Conservation (phyloP, 1,140 invertebrate species). For the Notospermus geniculatus region DNA sequence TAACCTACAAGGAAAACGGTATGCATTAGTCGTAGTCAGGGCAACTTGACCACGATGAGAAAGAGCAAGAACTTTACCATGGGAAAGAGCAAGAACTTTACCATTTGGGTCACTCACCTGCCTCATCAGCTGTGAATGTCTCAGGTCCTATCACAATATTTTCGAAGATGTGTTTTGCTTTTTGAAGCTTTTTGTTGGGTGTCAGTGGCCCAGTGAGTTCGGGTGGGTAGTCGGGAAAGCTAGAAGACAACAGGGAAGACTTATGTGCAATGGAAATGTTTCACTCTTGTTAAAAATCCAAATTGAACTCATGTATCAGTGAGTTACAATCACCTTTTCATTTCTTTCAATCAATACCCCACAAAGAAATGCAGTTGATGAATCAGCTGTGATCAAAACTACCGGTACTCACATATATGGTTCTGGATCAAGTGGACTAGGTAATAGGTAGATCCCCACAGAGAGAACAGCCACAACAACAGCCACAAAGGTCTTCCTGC, state of each 20-base stretch:
- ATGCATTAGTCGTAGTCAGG: background rate
- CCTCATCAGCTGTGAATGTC: slow-evolving; percentile 35
- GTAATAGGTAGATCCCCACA: background rate
- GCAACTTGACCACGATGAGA: background rate
- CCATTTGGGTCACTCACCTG: slow-evolving; percentile 26
- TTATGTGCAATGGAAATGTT: background rate
- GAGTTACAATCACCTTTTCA: too few relatives aligned
- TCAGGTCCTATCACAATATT: slow-evolving; percentile 38
- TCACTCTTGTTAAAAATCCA: too few relatives aligned
- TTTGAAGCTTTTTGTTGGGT: slow-evolving; percentile 30
- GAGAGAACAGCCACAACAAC: background rate
- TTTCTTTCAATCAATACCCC: too few relatives aligned
- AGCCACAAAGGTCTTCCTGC: background rate
- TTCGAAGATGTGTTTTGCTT: slow-evolving; percentile 32
- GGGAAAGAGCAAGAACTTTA: background rate
- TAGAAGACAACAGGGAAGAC: slow-evolving; percentile 14
- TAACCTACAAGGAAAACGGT: slow-evolving; percentile 24
- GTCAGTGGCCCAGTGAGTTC: slow-evolving; percentile 29
- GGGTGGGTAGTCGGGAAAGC: slow-evolving; percentile 26
- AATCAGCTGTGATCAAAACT: background rate
- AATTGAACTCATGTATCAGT: too few relatives aligned
- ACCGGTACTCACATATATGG: background rate
- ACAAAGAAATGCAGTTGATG: background rate
- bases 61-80: background rate
- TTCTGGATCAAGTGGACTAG: background rate